Conservation (phyloP, 2,113 vertebrate genomes). For the Danio rerio region GRCz12tu NC_133184.1:11256501-11257000, state of each 20-base stretch:
- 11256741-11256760: not conserved
- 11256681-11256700: not conserved
- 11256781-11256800: not conserved
- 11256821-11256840: not conserved
- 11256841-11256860: not conserved
- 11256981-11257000: no score
- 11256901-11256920: not conserved
- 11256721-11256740: not conserved
- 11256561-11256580: constrained; percentile 6
- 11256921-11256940: not conserved
- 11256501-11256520: constrained; percentile 64
- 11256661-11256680: not conserved
- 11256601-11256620: not conserved
- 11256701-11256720: not conserved
- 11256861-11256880: not conserved
- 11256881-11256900: not conserved
- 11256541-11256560: constrained; percentile 31
- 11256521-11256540: constrained; percentile 51
- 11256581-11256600: not conserved
- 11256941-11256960: not conserved
- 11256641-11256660: constrained; percentile 27
- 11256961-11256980: no score
- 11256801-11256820: not conserved
- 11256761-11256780: not conserved
- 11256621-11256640: not conserved